phyloP scores from a whole-genome alignment of 64 coral and sea anemone genomes.

The Pocillopora verrucosa region DNA sequence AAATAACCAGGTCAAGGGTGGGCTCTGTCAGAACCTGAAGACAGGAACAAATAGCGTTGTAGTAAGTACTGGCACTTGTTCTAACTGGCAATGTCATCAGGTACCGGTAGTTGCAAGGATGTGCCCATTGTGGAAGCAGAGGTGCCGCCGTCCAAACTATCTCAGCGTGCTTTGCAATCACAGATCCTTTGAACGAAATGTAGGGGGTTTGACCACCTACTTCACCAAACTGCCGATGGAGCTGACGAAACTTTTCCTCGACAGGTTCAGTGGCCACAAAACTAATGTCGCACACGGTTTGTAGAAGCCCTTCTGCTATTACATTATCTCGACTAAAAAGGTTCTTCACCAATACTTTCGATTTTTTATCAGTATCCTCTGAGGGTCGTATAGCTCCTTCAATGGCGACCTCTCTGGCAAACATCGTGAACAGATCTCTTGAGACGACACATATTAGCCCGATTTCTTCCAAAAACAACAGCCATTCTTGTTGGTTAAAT shows the following conservation, averaged over 20 bases:
- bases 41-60: neutral
- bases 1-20: constrained; percentile 16
- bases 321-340: constrained; percentile 20
- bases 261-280: constrained; percentile 23
- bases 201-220: constrained; percentile 16
- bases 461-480: constrained; percentile 23
- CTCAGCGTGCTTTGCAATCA: neutral
- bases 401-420: constrained; percentile 32
- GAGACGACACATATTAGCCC: constrained; percentile 43
- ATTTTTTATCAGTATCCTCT: constrained; percentile 8
- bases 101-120: constrained; percentile 7
- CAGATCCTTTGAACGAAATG: constrained; percentile 55
- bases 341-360: constrained; percentile 15
- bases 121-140: constrained; percentile 30
- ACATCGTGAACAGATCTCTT: neutral
- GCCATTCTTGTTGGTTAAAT: constrained; percentile 16
- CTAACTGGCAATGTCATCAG: neutral
- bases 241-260: neutral
- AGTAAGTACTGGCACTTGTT: neutral
- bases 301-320: constrained; percentile 16
- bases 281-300: constrained; percentile 20
- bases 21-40: neutral
- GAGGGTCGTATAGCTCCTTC: constrained; percentile 25
- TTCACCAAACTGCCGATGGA: constrained; percentile 22
- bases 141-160: constrained; percentile 34